Evolutionary conservation across 1,140 invertebrate genomes (phyloP).

Genomic region (Apis florea): DNA sequence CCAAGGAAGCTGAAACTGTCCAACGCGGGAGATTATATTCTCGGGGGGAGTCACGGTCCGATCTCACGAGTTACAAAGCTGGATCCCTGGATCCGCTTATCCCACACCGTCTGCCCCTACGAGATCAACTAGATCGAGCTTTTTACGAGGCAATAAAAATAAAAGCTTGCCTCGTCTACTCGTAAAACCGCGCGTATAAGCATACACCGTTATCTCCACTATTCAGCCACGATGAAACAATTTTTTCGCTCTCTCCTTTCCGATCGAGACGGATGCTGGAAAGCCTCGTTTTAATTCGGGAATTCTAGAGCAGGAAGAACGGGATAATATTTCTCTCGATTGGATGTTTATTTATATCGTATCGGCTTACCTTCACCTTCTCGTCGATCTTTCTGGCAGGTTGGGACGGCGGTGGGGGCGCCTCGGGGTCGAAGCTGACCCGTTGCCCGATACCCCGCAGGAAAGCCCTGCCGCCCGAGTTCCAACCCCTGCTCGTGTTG

Average conservation of each 20-base stretch:
- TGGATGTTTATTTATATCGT: too few species aligned
- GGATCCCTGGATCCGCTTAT: not conserved
- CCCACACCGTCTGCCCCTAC: not conserved
- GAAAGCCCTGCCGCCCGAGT: constrained; percentile 63
- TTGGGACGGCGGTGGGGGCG: constrained; percentile 67
- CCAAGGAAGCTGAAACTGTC: not conserved
- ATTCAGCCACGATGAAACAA: not conserved
- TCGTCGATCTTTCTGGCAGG: constrained; percentile 80
- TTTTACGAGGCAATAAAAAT: constrained; percentile 53
- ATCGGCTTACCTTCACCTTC: constrained; percentile 82
- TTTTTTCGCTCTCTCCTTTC: not conserved
- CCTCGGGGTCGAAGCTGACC: constrained; percentile 76
- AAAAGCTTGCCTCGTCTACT: not conserved
- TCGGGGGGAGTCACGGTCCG: too few species aligned
- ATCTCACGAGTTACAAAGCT: not conserved
- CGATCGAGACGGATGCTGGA: not conserved
- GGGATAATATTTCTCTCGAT: too few species aligned
- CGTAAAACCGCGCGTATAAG: constrained; percentile 10
- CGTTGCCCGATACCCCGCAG: constrained; percentile 65
- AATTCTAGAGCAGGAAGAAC: not conserved
- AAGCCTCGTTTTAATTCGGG: too few species aligned
- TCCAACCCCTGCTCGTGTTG: constrained; percentile 43
- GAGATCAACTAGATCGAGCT: constrained; percentile 1
- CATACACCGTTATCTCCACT: not conserved
- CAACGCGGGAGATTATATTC: not conserved